A percentile compares a stretch with the other conserved stretches of the same genome.
These are phyloP conservation scores for Hipparchia sbordonii DNA, from an alignment of 2,888 invertebrate genomes.

Conservation along the genomic window DNA sequence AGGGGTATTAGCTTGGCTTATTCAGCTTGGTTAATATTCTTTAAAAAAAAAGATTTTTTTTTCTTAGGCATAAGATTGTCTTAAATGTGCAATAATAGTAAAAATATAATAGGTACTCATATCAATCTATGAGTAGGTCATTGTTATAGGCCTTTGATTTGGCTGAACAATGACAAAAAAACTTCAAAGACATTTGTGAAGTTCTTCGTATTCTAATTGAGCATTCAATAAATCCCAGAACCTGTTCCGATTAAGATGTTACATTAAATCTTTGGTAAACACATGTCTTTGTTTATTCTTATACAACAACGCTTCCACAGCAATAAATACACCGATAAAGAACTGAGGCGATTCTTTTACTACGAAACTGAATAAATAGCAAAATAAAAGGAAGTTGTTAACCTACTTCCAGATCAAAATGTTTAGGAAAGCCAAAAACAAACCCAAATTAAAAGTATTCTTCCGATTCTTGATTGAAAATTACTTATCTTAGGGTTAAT, in stretches of 20 bases:
- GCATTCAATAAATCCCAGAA: background rate
- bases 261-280: background rate
- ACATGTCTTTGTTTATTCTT: slow-evolving; percentile 4
- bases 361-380: slow-evolving; percentile 12
- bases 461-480: slow-evolving; percentile 12
- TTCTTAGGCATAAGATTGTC: no score
- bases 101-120: no score
- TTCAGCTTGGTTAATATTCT: no score
- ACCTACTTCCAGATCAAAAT: slow-evolving; percentile 25
- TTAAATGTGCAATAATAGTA: no score
- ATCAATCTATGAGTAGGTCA: no score
- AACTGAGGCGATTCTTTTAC: slow-evolving; percentile 13
- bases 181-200: background rate
- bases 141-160: no score
- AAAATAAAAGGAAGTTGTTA: slow-evolving; percentile 29
- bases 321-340: slow-evolving; percentile 12
- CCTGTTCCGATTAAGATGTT: background rate
- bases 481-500: slow-evolving; percentile 18
- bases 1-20: no score
- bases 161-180: background rate
- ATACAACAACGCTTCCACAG: background rate
- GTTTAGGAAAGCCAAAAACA: slow-evolving; percentile 25
- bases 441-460: slow-evolving; percentile 26
- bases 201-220: background rate
- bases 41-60: no score